Base-by-base conservation (phyloP, 2,888 invertebrate genomes). In the Masnerella sp. region DNA sequence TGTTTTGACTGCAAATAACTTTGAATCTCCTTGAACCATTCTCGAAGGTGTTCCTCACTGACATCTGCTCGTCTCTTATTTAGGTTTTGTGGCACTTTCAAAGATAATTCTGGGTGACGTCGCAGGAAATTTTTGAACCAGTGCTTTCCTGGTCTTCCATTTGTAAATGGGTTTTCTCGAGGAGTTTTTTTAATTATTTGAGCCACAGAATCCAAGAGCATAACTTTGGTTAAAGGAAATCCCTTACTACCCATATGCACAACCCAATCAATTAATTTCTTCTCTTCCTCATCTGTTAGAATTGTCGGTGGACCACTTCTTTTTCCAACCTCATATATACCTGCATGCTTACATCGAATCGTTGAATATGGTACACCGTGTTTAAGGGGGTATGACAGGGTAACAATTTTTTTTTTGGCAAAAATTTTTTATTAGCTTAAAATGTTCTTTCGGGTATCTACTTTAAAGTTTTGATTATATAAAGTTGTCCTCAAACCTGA, bases 1-100 rank as follows among this genome's bases (percentile, higher is more conserved):
- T 65, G 54, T 42, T 76, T 71, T 2, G 59, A 45, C 17, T 52
- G 11, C 15, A 82, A 51, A 77, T 81, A 79, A 11, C 22, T 36
- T 49, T 71, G 52, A 5, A 81, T 52, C 52, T 78, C 77, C 9
- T 38, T 34, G 70, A 82, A 83, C 81, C 82, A 83, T 30, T 15
- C 28, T 56, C 58, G 64, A 5, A 83, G 72, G 12, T 73, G 30
- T 20, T 80, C 71, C 77, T 81, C 72, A 15, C 77, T 80, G 5
- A 83, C 79, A 22, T 20, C 45, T 49, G 77, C 79, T 75, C 81
- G 68, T 8, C 38, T 68, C 12, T 32, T 15, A 17, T 62, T 77
- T 17, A 83, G 38, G 67, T 81, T 82, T 78, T 84, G 76, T 5
- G 79, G 54, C 8, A 71, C 76, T 49, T 78, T 58, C 45, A 76